A percentile compares a stretch with the other conserved stretches of the same genome.
These are phyloP conservation scores for Corbicula japonica DNA, from an alignment of 2,888 invertebrate species.

Conservation along the genomic window DNA sequence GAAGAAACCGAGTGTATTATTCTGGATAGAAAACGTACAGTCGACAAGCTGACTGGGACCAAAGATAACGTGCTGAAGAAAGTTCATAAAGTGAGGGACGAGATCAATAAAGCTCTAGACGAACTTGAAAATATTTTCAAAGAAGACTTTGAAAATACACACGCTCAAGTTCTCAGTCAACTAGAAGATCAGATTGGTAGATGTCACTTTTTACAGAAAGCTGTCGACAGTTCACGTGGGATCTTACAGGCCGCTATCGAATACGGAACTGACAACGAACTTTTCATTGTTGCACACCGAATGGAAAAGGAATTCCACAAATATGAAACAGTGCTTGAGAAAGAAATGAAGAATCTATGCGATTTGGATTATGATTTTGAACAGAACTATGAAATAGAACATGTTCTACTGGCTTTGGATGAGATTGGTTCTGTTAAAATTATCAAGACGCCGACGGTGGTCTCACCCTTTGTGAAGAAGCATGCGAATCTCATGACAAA, in stretches of 20 bases:
- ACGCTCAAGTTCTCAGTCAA: constrained; percentile 36
- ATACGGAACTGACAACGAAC: constrained; percentile 65
- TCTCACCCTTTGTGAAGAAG: constrained; percentile 64
- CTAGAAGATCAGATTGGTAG: constrained; percentile 61
- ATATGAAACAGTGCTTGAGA: constrained; percentile 61
- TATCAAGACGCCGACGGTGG: constrained; percentile 44
- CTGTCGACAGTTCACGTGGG: constrained; percentile 59
- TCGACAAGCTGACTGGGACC: constrained; percentile 51
- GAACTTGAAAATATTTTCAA: constrained; percentile 57
- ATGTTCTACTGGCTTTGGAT: constrained; percentile 58
- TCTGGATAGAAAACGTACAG: constrained; percentile 57
- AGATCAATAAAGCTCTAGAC: constrained; percentile 53
- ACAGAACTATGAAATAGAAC: constrained; percentile 66
- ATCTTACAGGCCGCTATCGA: constrained; percentile 57
- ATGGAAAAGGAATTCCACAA: constrained; percentile 66
- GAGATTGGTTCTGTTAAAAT: constrained; percentile 63
- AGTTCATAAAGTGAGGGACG: constrained; percentile 41
- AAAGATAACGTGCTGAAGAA: constrained; percentile 46
- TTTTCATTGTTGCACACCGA: constrained; percentile 64
- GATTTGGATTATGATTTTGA: constrained; percentile 62
- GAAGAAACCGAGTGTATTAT: constrained; percentile 64
- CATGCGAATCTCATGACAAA: constrained; percentile 38
- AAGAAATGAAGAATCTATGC: constrained; percentile 46
- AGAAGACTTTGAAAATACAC: constrained; percentile 52
- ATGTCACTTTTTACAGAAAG: constrained; percentile 62